Evolutionary conservation across 2,888 invertebrate species (phyloP).

Genomic region (Caenorhabditis macrosperma): DNA sequence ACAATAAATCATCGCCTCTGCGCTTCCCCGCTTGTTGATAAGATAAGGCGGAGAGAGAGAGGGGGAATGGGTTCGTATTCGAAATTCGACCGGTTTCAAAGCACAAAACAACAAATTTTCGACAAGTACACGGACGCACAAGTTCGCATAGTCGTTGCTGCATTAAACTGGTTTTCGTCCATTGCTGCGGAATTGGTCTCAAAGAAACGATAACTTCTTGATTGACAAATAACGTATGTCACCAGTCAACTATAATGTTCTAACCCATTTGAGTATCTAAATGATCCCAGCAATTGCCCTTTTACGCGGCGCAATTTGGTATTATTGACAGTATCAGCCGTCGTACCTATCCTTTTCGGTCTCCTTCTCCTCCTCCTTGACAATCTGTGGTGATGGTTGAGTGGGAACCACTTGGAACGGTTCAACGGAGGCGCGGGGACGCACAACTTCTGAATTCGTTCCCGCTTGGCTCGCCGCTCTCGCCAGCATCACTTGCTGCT

Average conservation of each 20-base stretch:
- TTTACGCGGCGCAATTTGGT: neutral
- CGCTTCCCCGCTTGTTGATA: conserved; percentile 28
- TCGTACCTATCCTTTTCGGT: conserved; percentile 20
- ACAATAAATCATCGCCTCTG: conserved; percentile 25
- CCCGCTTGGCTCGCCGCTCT: conserved; percentile 10
- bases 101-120: conserved; percentile 6
- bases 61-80: neutral
- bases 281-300: neutral
- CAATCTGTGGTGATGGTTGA: conserved; percentile 26
- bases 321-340: too few species aligned
- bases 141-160: conserved; percentile 3
- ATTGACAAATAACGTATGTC: conserved; percentile 25
- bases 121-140: conserved; percentile 9
- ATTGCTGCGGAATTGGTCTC: conserved; percentile 16
- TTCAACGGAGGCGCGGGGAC: conserved; percentile 78
- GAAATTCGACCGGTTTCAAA: conserved; percentile 36
- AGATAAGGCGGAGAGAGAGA: conserved; percentile 13
- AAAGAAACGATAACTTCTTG: conserved; percentile 31
- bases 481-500: conserved; percentile 41
- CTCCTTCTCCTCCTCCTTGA: conserved; percentile 26
- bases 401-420: conserved; percentile 74
- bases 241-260: conserved; percentile 9
- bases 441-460: conserved; percentile 47
- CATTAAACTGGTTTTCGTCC: conserved; percentile 21
- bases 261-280: neutral